These are phyloP conservation scores for Coptotermes formosanus DNA, from an alignment of 1,140 invertebrate species.

Conservation along the genomic window DNA sequence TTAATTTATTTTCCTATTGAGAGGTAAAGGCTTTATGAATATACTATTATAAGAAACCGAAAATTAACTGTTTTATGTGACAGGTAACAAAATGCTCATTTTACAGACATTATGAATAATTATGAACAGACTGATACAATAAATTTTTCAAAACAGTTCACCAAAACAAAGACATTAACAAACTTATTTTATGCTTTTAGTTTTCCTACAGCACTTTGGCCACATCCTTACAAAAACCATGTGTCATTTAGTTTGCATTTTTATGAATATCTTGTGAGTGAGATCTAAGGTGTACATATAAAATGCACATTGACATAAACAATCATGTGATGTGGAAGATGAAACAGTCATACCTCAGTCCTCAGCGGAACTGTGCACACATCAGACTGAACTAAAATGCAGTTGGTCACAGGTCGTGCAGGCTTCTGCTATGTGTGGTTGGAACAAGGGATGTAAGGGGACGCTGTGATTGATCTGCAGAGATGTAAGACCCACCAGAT, in stretches of 20 bases:
- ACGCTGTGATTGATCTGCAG: slow-evolving; percentile 41
- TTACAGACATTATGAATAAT: no score
- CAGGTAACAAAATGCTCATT: no score
- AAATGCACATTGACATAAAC: background rate
- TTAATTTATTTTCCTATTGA: no score
- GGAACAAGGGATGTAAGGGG: slow-evolving; percentile 42
- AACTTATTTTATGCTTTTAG: no score
- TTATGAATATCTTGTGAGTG: background rate
- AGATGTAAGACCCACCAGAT: slow-evolving; percentile 40
- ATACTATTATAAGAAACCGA: no score
- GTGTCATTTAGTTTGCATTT: background rate
- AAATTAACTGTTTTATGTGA: no score
- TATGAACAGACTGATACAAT: no score
- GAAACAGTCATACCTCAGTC: background rate
- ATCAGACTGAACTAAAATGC: background rate
- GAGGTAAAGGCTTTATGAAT: no score
- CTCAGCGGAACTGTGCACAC: background rate
- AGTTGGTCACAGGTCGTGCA: slow-evolving; percentile 21
- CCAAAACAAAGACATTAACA: no score
- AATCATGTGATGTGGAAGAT: background rate
- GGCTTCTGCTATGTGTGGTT: slow-evolving; percentile 22
- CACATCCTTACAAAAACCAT: background rate
- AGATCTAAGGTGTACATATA: background rate
- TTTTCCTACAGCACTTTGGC: no score
- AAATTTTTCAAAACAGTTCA: no score